Conservation (phyloP, 2,888 invertebrate species). For the Alitta virens region DNA sequence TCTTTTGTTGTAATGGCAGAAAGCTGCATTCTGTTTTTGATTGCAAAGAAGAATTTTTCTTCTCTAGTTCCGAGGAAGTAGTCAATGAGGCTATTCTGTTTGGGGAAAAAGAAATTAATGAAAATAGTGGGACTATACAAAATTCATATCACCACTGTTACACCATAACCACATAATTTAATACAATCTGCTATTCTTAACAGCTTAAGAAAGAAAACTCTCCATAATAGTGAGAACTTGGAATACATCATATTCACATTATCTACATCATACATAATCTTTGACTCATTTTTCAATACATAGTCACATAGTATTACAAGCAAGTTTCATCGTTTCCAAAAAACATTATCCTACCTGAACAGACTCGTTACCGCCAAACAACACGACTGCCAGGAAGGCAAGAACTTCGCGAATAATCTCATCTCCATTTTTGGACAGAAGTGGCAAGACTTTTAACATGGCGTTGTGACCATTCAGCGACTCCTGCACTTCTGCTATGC, state of each 20-base stretch:
- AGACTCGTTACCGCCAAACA: slow-evolving; percentile 49
- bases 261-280: too few relatives aligned
- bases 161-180: too few relatives aligned
- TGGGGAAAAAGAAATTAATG: background rate
- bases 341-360: slow-evolving; percentile 50
- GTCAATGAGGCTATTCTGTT: slow-evolving; percentile 23
- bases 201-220: too few relatives aligned
- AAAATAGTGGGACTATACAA: too few relatives aligned
- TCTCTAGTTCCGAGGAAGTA: slow-evolving; percentile 52
- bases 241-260: too few relatives aligned
- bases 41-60: slow-evolving; percentile 55
- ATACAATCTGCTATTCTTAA: too few relatives aligned
- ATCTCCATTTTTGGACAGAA: slow-evolving; percentile 44
- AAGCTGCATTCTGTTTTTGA: slow-evolving; percentile 47
- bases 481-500: slow-evolving; percentile 43
- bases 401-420: slow-evolving; percentile 49
- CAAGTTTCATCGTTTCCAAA: too few relatives aligned
- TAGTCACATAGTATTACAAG: too few relatives aligned
- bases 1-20: slow-evolving; percentile 51
- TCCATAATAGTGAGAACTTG: too few relatives aligned
- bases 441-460: slow-evolving; percentile 45
- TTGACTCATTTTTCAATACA: too few relatives aligned
- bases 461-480: slow-evolving; percentile 43
- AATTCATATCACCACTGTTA: too few relatives aligned
- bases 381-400: slow-evolving; percentile 44